A percentile compares a stretch with the other conserved stretches of the same genome.
phyloP scores from a whole-genome alignment of 2,797 vertebrate genomes.

The Phrynocephalus vlangalii region DNA sequence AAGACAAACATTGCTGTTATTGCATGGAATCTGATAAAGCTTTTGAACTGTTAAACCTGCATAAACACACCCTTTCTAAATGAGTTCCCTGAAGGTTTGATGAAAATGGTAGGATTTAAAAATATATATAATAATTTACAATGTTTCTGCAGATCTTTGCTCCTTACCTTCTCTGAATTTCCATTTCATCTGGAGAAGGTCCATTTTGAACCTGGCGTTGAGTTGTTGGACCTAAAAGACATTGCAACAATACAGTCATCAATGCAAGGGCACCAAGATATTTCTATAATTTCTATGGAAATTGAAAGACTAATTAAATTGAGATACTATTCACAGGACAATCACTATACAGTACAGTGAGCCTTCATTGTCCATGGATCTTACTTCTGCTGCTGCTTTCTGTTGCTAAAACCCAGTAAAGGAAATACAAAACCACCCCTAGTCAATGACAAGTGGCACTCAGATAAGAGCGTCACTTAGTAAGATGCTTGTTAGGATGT shows the following conservation, averaged over 20 bases:
- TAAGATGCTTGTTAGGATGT: not conserved
- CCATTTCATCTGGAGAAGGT: constrained; percentile 92
- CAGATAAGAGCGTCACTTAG: not conserved
- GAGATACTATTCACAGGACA: not conserved
- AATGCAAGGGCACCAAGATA: not conserved
- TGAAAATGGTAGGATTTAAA: not conserved
- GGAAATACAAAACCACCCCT: not conserved
- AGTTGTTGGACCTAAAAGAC: constrained; percentile 86
- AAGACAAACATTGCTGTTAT: not conserved
- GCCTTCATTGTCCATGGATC: not conserved
- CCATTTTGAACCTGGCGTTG: constrained; percentile 97
- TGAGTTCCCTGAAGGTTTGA: not conserved
- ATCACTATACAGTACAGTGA: not conserved
- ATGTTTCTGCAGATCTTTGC: not conserved
- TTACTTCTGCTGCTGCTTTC: not conserved
- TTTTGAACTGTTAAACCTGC: not conserved
- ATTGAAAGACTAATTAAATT: constrained; percentile 10
- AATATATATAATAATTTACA: not conserved
- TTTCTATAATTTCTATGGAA: not conserved
- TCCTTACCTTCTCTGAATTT: constrained; percentile 92
- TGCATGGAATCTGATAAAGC: not conserved
- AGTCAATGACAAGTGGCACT: not conserved
- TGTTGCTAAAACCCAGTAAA: not conserved
- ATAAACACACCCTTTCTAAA: not conserved
- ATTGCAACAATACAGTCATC: constrained; percentile 27